phyloP scores from a whole-genome alignment of 2,888 invertebrate species.

The Scrobipalpa costella region DNA sequence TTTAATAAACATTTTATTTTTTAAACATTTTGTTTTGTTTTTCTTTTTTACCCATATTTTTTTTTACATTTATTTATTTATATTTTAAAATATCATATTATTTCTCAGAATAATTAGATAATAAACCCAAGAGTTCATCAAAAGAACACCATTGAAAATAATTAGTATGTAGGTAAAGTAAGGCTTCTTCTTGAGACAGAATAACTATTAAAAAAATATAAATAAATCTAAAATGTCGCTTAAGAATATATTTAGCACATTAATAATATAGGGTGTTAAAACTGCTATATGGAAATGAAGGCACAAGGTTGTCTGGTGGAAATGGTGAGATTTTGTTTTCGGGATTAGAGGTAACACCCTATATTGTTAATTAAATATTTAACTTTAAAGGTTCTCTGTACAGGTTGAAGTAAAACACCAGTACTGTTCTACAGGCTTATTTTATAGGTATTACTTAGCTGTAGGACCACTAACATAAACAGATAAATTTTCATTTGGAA shows the following conservation, averaged over 20 bases:
- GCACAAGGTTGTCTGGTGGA: too few relatives aligned
- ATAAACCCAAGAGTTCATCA: constrained; percentile 29
- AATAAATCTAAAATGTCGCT: neutral
- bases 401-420: too few relatives aligned
- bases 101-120: neutral
- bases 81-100: neutral
- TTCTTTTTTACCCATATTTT: constrained; percentile 33
- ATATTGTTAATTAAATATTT: too few relatives aligned
- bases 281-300: too few relatives aligned
- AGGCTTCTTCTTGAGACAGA: constrained; percentile 20
- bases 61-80: neutral
- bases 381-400: too few relatives aligned
- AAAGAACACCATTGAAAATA: constrained; percentile 54
- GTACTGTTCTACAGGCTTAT: too few relatives aligned
- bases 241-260: neutral
- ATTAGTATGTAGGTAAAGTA: constrained; percentile 25
- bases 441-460: too few relatives aligned
- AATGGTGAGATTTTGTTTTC: too few relatives aligned
- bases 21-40: constrained; percentile 53
- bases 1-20: constrained; percentile 73
- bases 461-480: too few relatives aligned
- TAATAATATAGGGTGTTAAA: too few relatives aligned
- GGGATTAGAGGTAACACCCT: too few relatives aligned
- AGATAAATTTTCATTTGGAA: too few relatives aligned
- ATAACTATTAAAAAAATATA: constrained; percentile 27